phyloP scores from a whole-genome alignment of 2,113 vertebrate genomes.

The Osmerus mordax region DNA sequence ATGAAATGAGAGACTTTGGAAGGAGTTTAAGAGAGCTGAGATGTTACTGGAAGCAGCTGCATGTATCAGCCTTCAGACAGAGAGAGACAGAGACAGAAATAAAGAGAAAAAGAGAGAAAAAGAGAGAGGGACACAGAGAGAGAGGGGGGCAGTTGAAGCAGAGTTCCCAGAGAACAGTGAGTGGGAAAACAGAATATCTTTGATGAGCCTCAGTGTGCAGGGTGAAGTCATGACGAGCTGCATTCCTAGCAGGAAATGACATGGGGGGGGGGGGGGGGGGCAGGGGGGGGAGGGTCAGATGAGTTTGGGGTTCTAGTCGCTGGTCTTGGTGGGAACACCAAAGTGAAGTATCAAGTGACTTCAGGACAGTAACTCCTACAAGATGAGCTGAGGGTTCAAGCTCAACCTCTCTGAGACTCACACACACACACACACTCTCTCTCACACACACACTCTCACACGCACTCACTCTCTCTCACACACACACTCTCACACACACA shows the following conservation, averaged over 20 bases:
- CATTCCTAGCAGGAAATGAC: not conserved
- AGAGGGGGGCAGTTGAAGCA: not conserved
- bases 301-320: too few species aligned
- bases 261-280: not conserved
- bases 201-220: not conserved
- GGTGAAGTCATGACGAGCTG: constrained; percentile 19
- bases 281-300: too few species aligned
- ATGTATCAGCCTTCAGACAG: constrained; percentile 11
- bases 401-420: too few species aligned
- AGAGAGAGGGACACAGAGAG: too few species aligned
- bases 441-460: too few species aligned
- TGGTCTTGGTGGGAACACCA: too few species aligned
- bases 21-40: too few species aligned
- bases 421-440: too few species aligned
- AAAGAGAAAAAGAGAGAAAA: too few species aligned
- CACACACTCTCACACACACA: too few species aligned
- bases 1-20: not conserved
- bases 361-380: not conserved
- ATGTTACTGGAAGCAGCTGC: constrained; percentile 5
- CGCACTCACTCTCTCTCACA: too few species aligned
- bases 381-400: not conserved
- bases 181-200: not conserved
- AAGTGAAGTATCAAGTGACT: not conserved
- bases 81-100: not conserved
- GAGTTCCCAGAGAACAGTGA: too few species aligned